These are phyloP conservation scores for Hecatera dysodea DNA, from an alignment of 2,888 invertebrate species.

Conservation along the genomic window DNA sequence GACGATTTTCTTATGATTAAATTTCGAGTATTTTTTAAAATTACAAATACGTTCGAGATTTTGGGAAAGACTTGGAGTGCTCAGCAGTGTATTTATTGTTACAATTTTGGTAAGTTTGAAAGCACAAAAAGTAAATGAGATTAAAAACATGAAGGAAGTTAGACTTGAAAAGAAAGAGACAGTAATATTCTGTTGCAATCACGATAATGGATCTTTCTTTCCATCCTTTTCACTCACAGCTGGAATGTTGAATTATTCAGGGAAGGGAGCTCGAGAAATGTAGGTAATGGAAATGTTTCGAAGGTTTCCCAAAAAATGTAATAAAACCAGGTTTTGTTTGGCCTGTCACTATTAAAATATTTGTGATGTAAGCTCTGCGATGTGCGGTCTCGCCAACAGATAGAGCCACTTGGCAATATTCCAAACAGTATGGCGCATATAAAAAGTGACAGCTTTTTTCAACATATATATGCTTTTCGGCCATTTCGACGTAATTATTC, in stretches of 20 bases:
- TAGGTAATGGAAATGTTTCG: conserved; percentile 75
- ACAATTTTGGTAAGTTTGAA: not conserved
- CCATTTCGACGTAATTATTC: conserved; percentile 50
- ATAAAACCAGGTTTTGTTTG: conserved; percentile 70
- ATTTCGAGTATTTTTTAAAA: not conserved
- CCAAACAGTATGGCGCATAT: conserved; percentile 78
- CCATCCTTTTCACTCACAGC: conserved; percentile 71
- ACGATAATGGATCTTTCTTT: conserved; percentile 75
- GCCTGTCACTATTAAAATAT: conserved; percentile 73
- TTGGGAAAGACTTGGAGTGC: not conserved
- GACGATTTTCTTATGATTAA: not conserved
- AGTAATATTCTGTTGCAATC: conserved; percentile 75
- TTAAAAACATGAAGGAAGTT: conserved; percentile 38
- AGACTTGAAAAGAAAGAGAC: conserved; percentile 54
- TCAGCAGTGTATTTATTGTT: not conserved
- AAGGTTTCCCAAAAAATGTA: conserved; percentile 73
- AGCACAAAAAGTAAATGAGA: not conserved
- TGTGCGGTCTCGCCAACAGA: conserved; percentile 67
- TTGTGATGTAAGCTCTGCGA: conserved; percentile 67
- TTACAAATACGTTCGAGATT: no score
- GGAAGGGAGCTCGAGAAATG: conserved; percentile 72
- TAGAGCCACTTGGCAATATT: conserved; percentile 77
- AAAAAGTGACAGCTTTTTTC: conserved; percentile 58
- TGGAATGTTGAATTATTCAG: conserved; percentile 79
- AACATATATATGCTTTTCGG: conserved; percentile 43